Base-by-base conservation (phyloP, 2,888 invertebrate species). In the Miltochrista miniata region DNA sequence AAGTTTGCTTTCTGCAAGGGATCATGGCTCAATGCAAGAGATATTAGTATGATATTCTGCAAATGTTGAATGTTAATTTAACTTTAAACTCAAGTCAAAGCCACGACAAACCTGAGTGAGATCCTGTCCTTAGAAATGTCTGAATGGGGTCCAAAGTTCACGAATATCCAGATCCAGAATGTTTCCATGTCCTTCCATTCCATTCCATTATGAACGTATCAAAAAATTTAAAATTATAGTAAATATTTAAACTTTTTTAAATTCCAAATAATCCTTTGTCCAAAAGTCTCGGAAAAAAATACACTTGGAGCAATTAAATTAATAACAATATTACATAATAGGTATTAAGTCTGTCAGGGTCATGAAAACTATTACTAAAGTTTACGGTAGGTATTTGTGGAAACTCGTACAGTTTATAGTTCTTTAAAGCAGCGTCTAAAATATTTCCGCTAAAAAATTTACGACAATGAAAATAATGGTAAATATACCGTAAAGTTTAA, bases 121-220 rank as follows among this genome's bases (percentile, higher is more conserved):
- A 36, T 52, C 52, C 52, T 48, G 52, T 53, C 52, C 52, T 45
- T 52, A 42, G 48, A 36, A 48, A 31, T 45, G 52, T 52, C 52
- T 47, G 13, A 44, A 34, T 44, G 43, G 47, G 35, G 48, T 48
- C 52, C 44, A 35, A 39, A 43, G 44, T 53, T 48, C 52, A 40
- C 31, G 39, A 48, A 44, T 41, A 39, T 53, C 52, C 52, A 45
- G 48, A 48, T n/a, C 39, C 11, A 45, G 48, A 41, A 37, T 39
- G 31, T 52, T 52, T 48, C 52, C 48, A 48, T 45, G 38, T 45
- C 30, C 44, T 38, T 45, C 48, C 52, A 47, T 46, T 53, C 52
- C 52, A 48, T 48, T 48, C 52, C 52, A 52, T 45, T 45, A 52
- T 45, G 50, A 40, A 44, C 43, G 47, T 50, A 43, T 50, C 35